These are phyloP conservation scores for Corythornis cristatus DNA, from an alignment of 2,113 vertebrate genomes.

Conservation along the genomic window DNA sequence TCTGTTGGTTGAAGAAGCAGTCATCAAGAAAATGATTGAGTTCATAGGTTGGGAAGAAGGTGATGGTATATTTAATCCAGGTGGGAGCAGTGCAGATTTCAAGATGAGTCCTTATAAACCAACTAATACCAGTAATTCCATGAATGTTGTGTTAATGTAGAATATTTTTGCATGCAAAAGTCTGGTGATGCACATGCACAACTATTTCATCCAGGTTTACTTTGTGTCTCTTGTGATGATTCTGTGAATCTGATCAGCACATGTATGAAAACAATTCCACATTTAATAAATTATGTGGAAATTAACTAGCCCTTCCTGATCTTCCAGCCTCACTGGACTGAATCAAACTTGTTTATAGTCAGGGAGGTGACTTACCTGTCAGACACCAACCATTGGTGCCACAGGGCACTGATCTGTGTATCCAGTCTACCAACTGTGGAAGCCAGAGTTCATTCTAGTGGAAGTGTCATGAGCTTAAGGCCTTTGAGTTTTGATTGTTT, in stretches of 20 bases:
- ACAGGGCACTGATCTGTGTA: not conserved
- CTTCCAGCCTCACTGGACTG: not conserved
- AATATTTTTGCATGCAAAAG: not conserved
- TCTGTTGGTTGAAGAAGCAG: slow-evolving; percentile 85
- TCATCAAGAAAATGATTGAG: slow-evolving; percentile 88
- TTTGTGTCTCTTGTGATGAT: not conserved
- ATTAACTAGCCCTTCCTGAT: not conserved
- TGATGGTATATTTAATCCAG: slow-evolving; percentile 90
- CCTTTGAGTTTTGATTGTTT: not conserved
- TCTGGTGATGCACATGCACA: not conserved
- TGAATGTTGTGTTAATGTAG: not conserved
- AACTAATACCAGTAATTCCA: not conserved
- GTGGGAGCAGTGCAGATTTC: slow-evolving; percentile 63
- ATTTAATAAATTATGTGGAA: not conserved
- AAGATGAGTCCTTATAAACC: not conserved
- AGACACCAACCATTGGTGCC: not conserved
- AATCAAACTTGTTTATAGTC: not conserved
- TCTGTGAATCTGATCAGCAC: not conserved
- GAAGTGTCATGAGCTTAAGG: not conserved
- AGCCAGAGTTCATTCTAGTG: not conserved
- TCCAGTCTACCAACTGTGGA: not conserved
- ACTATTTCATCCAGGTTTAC: not conserved
- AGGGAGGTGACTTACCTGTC: not conserved
- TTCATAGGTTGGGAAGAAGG: slow-evolving; percentile 86
- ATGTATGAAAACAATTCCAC: not conserved